Base-by-base conservation (phyloP, 2,797 vertebrate genomes). In the Platalea minor region DNA sequence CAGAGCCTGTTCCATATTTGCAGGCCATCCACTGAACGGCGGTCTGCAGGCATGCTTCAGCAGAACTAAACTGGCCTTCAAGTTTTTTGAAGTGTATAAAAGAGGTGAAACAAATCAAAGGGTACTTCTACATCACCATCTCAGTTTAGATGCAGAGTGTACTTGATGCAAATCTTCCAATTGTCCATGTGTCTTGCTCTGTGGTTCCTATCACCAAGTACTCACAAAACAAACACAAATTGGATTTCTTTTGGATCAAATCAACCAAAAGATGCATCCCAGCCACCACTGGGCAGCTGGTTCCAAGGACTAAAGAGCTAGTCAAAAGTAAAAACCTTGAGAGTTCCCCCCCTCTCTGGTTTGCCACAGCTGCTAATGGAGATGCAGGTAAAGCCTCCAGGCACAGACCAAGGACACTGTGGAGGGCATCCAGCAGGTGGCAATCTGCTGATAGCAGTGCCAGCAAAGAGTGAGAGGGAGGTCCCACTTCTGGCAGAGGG, bases 381-480 rank as follows among this genome's bases (percentile, higher is more conserved):
- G 48, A 23, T 24, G 35, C 31, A 45, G 53, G 56, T 8, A 45
- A 56, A 82, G 39, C 57, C 79, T 43, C 15, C 6, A 29, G 51
- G 51, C 13, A 35, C 54, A 12, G 53, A 29, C 48, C 74, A 76
- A 25, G 39, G 77, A 77, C 26, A 35, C 45, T 67, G 80, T 45
- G 84, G 73, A 45, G 84, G 73, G 41, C 68, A 75, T 83, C 97
- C 98, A 97, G 96, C 89, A 97, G 97, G 87, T 96, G 97, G 96
- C 97, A 92, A 89, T 82, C 56, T 88, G 68, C 54, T 79, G 82
- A 88, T 28, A 64, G 79, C 53, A 63, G 48, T 41, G 37, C 51
- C 85, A 78, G 46, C 60, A 20, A 37, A 60, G 48, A 72, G 43
- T 12, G 37, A 93, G 39, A 43, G 50, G 86, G 51, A 72, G 85